A percentile compares a stretch with the other conserved stretches of the same genome.
phyloP scores from a whole-genome alignment of 2,888 invertebrate species.

The Cryptus armator region DNA sequence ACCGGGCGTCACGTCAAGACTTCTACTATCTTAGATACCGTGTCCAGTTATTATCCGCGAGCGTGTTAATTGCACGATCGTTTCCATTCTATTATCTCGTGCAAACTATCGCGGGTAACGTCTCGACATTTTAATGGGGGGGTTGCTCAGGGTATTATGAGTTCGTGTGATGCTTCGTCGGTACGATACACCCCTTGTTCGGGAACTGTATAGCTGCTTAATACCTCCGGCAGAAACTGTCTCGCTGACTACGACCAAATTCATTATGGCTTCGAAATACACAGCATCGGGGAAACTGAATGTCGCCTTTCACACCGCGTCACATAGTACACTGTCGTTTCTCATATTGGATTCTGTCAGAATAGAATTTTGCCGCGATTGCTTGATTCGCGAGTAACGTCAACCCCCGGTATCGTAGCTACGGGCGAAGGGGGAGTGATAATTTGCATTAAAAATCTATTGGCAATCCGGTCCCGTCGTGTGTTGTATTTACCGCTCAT shows the following conservation, averaged over 20 bases:
- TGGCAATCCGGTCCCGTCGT: constrained; percentile 32
- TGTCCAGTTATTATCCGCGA: constrained; percentile 54
- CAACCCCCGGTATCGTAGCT: neutral
- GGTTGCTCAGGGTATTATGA: constrained; percentile 29
- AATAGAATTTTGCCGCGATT: neutral
- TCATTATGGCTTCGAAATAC: constrained; percentile 11
- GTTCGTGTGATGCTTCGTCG: constrained; percentile 23
- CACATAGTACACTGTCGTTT: neutral
- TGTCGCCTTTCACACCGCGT: neutral
- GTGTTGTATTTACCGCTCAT: constrained; percentile 60
- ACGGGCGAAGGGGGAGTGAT: neutral
- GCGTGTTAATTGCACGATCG: constrained; percentile 63
- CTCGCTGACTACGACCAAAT: constrained; percentile 11
- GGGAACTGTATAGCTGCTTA: constrained; percentile 23
- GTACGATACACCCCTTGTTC: constrained; percentile 37
- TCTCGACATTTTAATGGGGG: constrained; percentile 47
- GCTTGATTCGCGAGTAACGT: neutral
- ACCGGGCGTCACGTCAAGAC: constrained; percentile 51
- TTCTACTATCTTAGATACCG: constrained; percentile 49
- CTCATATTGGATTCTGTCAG: neutral
- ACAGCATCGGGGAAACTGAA: neutral
- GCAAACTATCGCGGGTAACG: constrained; percentile 38
- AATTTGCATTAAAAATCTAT: constrained; percentile 65
- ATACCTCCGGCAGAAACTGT: constrained; percentile 19
- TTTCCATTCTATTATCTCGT: constrained; percentile 65